Evolutionary conservation across 2,888 invertebrate species (phyloP).

Genomic region (Melanophora roralis): DNA sequence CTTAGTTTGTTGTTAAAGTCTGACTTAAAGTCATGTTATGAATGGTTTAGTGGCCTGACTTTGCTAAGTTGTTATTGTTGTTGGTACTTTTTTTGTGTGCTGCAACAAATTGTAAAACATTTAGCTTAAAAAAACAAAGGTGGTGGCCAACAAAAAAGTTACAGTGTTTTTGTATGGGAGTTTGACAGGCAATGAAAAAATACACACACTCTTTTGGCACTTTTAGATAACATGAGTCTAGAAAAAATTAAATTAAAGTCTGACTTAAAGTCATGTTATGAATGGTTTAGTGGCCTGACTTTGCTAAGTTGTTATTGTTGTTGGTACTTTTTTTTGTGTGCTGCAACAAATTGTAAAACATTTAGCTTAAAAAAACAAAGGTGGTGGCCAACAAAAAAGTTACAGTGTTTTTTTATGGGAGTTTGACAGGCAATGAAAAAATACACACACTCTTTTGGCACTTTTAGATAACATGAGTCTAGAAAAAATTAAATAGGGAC

Average conservation of each 20-base stretch:
- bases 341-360: slow-evolving; percentile 11
- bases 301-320: neutral
- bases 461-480: no score
- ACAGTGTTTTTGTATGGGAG: no score
- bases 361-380: neutral
- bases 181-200: no score
- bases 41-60: slow-evolving; percentile 15
- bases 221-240: no score
- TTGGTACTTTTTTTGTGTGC: neutral
- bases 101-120: slow-evolving; percentile 13
- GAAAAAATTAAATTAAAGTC: no score
- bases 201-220: no score
- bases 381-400: neutral
- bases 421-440: no score
- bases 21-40: slow-evolving; percentile 49
- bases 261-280: slow-evolving; percentile 49
- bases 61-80: neutral
- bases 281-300: slow-evolving; percentile 15
- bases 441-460: no score
- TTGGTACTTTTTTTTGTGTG: neutral
- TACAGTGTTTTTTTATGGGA: no score
- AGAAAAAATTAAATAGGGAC: no score
- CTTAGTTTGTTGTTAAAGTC: slow-evolving; percentile 52
- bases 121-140: neutral
- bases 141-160: neutral